These are phyloP conservation scores for Candoia aspera DNA, from an alignment of 2,113 vertebrate species.

Conservation along the genomic window DNA sequence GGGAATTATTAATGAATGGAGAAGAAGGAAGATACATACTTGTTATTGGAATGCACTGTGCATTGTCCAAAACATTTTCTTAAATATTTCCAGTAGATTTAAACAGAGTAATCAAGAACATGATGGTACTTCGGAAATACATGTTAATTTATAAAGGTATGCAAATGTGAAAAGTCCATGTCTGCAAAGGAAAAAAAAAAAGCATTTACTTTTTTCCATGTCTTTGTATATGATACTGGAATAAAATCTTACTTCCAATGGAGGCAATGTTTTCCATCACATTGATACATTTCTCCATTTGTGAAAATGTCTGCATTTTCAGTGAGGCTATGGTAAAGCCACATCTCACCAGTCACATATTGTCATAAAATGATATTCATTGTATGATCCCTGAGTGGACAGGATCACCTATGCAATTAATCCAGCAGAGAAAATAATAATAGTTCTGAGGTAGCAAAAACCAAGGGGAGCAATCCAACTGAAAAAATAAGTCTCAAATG, in stretches of 20 bases:
- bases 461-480: background rate
- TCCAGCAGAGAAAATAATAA: background rate
- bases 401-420: background rate
- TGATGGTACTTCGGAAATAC: constrained; percentile 14
- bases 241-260: background rate
- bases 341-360: background rate
- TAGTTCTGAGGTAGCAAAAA: background rate
- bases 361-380: background rate
- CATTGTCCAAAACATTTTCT: background rate
- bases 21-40: constrained; percentile 3
- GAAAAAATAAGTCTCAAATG: background rate
- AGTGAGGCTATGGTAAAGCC: background rate
- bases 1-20: background rate
- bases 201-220: background rate
- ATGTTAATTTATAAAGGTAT: background rate
- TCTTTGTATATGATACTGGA: background rate
- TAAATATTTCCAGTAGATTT: constrained; percentile 26
- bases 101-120: constrained; percentile 27
- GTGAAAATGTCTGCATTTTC: background rate
- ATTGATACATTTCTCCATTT: background rate
- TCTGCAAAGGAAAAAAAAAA: background rate
- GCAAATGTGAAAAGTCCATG: background rate
- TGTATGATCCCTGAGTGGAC: background rate
- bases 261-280: background rate
- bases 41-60: background rate